Evolutionary conservation across 2,113 vertebrate species (phyloP).

Genomic region (Balaenoptera acutorostrata): DNA sequence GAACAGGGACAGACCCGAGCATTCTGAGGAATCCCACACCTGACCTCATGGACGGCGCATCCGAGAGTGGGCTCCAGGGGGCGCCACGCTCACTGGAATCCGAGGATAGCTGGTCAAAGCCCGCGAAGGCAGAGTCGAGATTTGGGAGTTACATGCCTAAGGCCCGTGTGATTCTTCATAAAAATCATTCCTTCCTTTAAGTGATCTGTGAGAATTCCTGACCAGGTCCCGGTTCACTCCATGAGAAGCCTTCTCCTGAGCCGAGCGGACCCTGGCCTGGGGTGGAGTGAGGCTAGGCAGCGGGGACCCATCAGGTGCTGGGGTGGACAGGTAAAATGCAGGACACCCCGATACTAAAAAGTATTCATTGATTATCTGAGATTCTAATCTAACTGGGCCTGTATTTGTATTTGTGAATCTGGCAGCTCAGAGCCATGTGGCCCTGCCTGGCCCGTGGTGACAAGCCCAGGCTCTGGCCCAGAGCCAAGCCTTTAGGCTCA

Average conservation of each 20-base stretch:
- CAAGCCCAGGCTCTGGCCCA: background rate
- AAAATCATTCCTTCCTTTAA: background rate
- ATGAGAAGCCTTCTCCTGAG: background rate
- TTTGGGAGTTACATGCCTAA: background rate
- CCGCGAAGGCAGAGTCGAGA: rapidly evolving
- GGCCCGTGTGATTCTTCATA: too few relatives aligned
- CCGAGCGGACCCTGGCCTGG: background rate
- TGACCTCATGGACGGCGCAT: rapidly evolving
- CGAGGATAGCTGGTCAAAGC: rapidly evolving
- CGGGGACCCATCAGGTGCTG: rapidly evolving
- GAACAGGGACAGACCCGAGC: rapidly evolving
- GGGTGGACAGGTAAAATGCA: background rate
- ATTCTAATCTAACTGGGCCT: background rate
- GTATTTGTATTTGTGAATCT: background rate
- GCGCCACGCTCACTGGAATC: background rate
- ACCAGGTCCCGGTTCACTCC: background rate
- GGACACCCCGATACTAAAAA: background rate
- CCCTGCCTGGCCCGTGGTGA: rapidly evolving
- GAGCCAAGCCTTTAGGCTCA: background rate
- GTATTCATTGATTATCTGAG: background rate
- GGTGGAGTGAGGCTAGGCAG: rapidly evolving
- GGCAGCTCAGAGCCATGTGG: background rate
- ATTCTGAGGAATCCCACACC: rapidly evolving
- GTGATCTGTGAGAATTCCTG: too few relatives aligned
- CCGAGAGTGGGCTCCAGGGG: background rate